These are phyloP conservation scores for Ceratotherium simum DNA, from an alignment of 2,113 vertebrate genomes.

Conservation along the genomic window DNA sequence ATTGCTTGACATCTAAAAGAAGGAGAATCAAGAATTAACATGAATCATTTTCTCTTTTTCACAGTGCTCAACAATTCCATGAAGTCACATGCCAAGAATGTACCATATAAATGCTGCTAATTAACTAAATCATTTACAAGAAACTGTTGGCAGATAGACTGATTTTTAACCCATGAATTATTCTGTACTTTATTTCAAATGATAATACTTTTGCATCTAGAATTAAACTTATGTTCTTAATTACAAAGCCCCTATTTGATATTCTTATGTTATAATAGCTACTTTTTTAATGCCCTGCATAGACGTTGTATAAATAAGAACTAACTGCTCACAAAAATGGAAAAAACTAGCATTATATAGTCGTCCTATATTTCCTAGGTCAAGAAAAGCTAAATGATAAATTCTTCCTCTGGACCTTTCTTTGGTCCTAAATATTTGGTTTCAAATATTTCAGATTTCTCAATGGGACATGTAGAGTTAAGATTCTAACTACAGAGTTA, in stretches of 20 bases:
- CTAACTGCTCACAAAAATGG: neutral
- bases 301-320: slow-evolving; percentile 38
- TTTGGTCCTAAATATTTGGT: neutral
- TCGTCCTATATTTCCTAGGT: neutral
- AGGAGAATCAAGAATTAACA: neutral
- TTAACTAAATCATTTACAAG: slow-evolving; percentile 51
- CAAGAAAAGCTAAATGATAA: slow-evolving; percentile 2
- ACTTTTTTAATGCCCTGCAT: neutral
- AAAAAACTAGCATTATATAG: neutral
- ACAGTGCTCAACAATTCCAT: neutral
- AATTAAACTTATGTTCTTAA: slow-evolving; percentile 24
- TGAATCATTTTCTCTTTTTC: slow-evolving; percentile 53
- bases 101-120: slow-evolving; percentile 27
- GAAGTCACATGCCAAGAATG: slow-evolving; percentile 39
- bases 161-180: neutral
- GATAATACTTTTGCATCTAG: slow-evolving; percentile 33
- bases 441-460: neutral
- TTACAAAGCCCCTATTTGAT: neutral
- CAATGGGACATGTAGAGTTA: neutral
- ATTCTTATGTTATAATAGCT: neutral
- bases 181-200: slow-evolving; percentile 56
- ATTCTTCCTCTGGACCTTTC: neutral
- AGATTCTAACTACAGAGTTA: neutral
- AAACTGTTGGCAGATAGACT: slow-evolving; percentile 44
- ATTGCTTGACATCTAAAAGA: neutral